These are phyloP conservation scores for Abramis brama DNA, from an alignment of 2,113 vertebrate genomes.

Conservation along the genomic window DNA sequence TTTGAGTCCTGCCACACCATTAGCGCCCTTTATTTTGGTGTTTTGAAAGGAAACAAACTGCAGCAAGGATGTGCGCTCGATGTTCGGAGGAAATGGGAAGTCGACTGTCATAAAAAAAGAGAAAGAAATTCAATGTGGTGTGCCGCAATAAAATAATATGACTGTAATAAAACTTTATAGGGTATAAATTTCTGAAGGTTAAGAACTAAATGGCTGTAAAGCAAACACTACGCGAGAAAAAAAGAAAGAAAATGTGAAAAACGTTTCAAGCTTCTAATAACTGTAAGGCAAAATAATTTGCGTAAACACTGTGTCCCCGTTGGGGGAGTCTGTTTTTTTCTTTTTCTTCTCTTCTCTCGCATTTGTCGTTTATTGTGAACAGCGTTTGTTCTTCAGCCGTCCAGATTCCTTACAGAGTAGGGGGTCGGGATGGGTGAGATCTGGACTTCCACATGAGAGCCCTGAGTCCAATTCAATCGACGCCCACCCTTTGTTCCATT, in stretches of 20 bases:
- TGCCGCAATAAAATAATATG: slow-evolving; percentile 99
- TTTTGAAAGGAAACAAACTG: slow-evolving; percentile 76
- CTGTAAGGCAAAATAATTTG: slow-evolving; percentile 60
- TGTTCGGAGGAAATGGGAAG: slow-evolving; percentile 72
- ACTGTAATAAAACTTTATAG: slow-evolving; percentile 99
- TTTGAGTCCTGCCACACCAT: neutral
- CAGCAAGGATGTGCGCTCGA: slow-evolving; percentile 72
- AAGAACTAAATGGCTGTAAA: slow-evolving; percentile 98
- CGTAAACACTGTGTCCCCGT: neutral
- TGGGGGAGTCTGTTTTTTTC: slow-evolving; percentile 15
- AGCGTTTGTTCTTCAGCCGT: slow-evolving; percentile 59
- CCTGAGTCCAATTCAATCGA: slow-evolving; percentile 66
- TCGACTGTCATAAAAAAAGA: slow-evolving; percentile 83
- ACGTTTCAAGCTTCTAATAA: slow-evolving; percentile 76
- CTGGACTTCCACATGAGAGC: slow-evolving; percentile 67
- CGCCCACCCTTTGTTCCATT: slow-evolving; percentile 78
- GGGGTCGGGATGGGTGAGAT: slow-evolving; percentile 52
- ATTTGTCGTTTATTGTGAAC: slow-evolving; percentile 68
- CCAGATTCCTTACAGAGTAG: slow-evolving; percentile 55
- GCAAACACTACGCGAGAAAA: slow-evolving; percentile 84
- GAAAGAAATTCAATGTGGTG: slow-evolving; percentile 84
- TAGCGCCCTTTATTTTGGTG: slow-evolving; percentile 58
- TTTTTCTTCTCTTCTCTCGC: slow-evolving; percentile 30
- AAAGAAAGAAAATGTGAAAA: slow-evolving; percentile 69
- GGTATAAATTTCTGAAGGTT: slow-evolving; percentile 99